These are phyloP conservation scores for Ailuropoda melanoleuca DNA, from an alignment of 2,113 vertebrate species.

Conservation along the genomic window DNA sequence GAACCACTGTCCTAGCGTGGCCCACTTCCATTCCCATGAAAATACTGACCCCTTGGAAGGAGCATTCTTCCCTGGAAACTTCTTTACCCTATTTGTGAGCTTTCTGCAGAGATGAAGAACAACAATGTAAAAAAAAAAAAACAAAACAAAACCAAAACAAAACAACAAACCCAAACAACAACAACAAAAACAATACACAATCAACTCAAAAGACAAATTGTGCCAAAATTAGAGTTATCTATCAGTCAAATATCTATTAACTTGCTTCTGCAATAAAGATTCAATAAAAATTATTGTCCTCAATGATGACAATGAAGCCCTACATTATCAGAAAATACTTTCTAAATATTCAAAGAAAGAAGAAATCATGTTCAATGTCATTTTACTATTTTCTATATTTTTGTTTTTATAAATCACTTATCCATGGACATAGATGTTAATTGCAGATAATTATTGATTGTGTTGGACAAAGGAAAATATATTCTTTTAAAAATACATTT, in stretches of 20 bases:
- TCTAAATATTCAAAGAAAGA: neutral
- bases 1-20: constrained; percentile 71
- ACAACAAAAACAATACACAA: neutral
- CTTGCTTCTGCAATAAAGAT: neutral
- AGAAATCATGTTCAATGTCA: neutral
- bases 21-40: constrained; percentile 74
- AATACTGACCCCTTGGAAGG: constrained; percentile 68
- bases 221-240: neutral
- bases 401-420: constrained; percentile 2
- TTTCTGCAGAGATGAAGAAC: constrained; percentile 74
- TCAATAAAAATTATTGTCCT: neutral
- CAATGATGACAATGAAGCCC: neutral
- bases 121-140: neutral
- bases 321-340: neutral
- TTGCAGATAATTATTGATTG: neutral
- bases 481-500: neutral
- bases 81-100: constrained; percentile 65
- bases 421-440: neutral
- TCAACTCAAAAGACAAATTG: neutral
- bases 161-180: neutral
- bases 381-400: neutral
- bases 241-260: neutral
- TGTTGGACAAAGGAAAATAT: neutral
- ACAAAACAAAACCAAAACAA: too few relatives aligned
- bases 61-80: constrained; percentile 75